Evolutionary conservation across 2,113 vertebrate genomes (phyloP), one percentile per base, ranked within the genome.

Genomic region (Phaethon lepturus): DNA sequence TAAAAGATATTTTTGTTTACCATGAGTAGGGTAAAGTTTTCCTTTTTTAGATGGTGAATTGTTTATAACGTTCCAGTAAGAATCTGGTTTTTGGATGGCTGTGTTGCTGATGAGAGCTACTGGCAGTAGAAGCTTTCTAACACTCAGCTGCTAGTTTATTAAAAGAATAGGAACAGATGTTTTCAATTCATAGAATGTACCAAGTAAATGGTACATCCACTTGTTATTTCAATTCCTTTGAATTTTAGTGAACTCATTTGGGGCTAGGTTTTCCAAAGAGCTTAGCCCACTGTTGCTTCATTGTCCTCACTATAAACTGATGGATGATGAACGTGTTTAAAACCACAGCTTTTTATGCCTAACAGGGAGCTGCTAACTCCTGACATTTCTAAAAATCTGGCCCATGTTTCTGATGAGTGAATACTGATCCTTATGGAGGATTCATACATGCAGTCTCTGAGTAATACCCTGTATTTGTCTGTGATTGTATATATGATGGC

Each of bases 131-230:
- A 76, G 74, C 91, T 84, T 90, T 95, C 73, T 95, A 67, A 52
- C 49, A 75, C 69, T 83, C 35, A 78, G 68, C 56, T 82, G 71
- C 69, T 90, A 55, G 69, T 93, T 94, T 96, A 82, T 94, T 97
- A 77, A 79, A 95, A 84, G 79, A 92, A 96, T 94, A 58, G 94
- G 81, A 95, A 73, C 96, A 97, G 95, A 95, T 96, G 94, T 95
- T 97, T 94, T 91, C 89, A 82, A 7, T 97, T 97, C 96, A 95
- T 82, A 72, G 90, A 95, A 73, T 82, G 73, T 53, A 91, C 91
- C 68, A 68, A 85, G 44, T 87, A 91, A 91, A 91, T 95, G 91
- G 68, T 81, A 64, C 94, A 95, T 95, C 88, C 94, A 94, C 94
- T 95, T 95, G 91, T 87, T 91, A 91, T 97, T 97, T 89, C 76